Percentiles rank a stretch among this genome's conserved stretches.
phyloP scores from a whole-genome alignment of 2,797 vertebrate species.

The Tauraco hartlaubi region DNA sequence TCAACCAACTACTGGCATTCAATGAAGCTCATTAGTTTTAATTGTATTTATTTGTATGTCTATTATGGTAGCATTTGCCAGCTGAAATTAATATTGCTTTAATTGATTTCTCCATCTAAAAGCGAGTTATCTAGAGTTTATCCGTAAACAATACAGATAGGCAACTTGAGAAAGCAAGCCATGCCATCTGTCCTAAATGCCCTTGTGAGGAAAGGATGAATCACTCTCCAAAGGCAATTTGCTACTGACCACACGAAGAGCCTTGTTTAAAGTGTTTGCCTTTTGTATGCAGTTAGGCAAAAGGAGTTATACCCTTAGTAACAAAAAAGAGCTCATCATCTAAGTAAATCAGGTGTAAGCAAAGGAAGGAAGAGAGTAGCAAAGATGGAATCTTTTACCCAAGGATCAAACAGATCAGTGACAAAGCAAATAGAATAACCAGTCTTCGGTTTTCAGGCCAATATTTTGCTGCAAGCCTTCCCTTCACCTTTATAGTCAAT shows the following conservation, averaged over 20 bases:
- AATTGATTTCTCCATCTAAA: constrained; percentile 1
- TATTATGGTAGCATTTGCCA: background rate
- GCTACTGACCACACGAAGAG: background rate
- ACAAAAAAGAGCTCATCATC: background rate
- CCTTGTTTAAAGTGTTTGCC: background rate
- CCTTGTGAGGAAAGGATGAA: background rate
- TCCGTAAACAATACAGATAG: background rate
- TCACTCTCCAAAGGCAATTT: background rate
- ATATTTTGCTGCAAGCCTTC: background rate
- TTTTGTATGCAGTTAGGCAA: background rate
- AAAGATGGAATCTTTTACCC: background rate
- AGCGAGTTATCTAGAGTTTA: background rate
- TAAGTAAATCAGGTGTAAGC: background rate
- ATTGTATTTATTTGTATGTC: constrained; percentile 24
- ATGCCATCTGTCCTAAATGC: background rate
- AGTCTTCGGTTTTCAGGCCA: background rate
- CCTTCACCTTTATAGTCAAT: background rate
- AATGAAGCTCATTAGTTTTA: background rate
- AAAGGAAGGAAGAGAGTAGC: background rate
- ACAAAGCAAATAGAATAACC: background rate
- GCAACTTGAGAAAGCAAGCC: background rate
- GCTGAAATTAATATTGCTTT: constrained; percentile 7
- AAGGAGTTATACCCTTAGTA: background rate
- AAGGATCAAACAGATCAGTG: background rate
- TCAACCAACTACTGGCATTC: constrained; percentile 4